These are phyloP conservation scores for Poecile montanus DNA, from an alignment of 2,797 vertebrate species.

Conservation along the genomic window DNA sequence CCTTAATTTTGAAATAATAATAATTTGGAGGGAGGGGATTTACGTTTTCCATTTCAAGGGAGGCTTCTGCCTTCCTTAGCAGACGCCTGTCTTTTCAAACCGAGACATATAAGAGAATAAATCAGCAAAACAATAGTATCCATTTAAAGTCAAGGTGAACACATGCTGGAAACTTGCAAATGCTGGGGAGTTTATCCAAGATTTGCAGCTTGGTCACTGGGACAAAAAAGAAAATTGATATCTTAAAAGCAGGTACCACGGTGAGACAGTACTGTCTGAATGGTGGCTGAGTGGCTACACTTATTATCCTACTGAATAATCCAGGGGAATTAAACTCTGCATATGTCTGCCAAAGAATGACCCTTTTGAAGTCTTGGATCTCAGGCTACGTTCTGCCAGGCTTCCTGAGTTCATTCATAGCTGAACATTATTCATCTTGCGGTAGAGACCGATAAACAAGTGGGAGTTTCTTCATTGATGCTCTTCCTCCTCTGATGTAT, in stretches of 20 bases:
- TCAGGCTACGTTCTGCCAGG: not conserved
- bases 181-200: not conserved
- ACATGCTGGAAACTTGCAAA: constrained; percentile 37
- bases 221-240: not conserved
- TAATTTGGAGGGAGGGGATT: too few relatives aligned
- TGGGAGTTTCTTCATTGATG: not conserved
- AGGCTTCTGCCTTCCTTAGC: too few relatives aligned
- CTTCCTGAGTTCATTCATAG: not conserved
- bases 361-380: not conserved
- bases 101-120: not conserved
- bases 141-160: constrained; percentile 40
- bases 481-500: fast-evolving
- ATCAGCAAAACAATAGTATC: constrained; percentile 4
- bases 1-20: too few relatives aligned
- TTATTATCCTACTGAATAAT: not conserved
- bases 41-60: too few relatives aligned
- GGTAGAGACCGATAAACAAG: not conserved
- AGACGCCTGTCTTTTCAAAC: too few relatives aligned
- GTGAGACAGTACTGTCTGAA: not conserved
- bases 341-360: fast-evolving
- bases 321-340: not conserved
- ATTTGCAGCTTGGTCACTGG: not conserved
- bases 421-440: not conserved
- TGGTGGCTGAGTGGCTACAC: not conserved
- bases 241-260: constrained; percentile 8